A percentile compares a stretch with the other conserved stretches of the same genome.
phyloP scores from a whole-genome alignment of 2,113 vertebrate species.

The Oceanodroma tethys region DNA sequence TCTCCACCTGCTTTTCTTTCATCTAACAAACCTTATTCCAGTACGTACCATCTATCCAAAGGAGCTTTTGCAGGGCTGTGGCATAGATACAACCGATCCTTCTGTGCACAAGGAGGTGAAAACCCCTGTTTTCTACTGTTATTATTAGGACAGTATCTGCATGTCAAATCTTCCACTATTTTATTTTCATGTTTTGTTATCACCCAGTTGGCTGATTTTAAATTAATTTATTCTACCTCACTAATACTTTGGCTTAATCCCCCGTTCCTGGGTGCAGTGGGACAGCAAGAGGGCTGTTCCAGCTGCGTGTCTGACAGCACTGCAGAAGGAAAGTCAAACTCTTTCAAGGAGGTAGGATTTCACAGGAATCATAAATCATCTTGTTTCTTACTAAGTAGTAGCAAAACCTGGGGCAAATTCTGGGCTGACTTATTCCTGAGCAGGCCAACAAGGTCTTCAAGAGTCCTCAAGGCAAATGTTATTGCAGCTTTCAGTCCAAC shows the following conservation, averaged over 20 bases:
- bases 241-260: not conserved
- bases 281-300: not conserved
- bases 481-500: constrained; percentile 29
- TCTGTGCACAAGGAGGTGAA: not conserved
- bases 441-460: constrained; percentile 19
- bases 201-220: not conserved
- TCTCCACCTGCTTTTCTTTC: not conserved
- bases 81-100: not conserved
- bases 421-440: not conserved
- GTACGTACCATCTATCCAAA: not conserved
- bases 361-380: not conserved
- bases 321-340: not conserved
- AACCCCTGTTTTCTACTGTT: not conserved
- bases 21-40: not conserved
- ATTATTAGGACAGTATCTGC: not conserved
- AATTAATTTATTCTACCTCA: not conserved
- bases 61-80: not conserved
- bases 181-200: not conserved
- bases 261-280: not conserved
- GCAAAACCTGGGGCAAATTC: constrained; percentile 12
- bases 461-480: constrained; percentile 44
- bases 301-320: not conserved
- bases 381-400: constrained; percentile 16
- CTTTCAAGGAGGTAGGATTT: not conserved
- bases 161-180: not conserved